Conservation (phyloP, 1,140 invertebrate genomes). For the Ceratosolen fusciceps region DNA sequence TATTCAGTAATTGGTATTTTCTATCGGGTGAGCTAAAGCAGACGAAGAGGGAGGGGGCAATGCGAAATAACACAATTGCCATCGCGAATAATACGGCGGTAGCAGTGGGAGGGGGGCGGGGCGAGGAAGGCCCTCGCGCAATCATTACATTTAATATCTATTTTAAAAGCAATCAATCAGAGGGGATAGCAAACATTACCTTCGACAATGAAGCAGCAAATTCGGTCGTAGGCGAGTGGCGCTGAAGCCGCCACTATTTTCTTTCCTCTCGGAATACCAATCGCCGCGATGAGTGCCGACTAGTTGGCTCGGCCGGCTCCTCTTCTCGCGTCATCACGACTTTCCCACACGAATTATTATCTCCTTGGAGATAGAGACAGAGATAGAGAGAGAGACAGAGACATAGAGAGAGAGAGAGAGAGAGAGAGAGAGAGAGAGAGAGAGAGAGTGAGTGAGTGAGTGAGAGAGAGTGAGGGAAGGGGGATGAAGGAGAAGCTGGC, state of each 20-base stretch:
- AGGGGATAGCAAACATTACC: neutral
- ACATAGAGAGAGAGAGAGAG: neutral
- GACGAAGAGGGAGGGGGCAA: neutral
- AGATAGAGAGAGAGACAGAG: neutral
- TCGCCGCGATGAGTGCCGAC: neutral
- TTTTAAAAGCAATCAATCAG: constrained; percentile 18
- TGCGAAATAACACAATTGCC: neutral
- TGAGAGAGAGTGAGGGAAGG: too few species aligned
- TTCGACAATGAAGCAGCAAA: constrained; percentile 1
- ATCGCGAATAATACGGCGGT: neutral
- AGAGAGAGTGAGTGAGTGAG: neutral
- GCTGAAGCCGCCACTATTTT: neutral
- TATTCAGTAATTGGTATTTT: neutral
- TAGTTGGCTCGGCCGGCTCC: too few species aligned
- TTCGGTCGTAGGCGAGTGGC: neutral
- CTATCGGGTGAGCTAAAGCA: too few species aligned
- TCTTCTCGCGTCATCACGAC: too few species aligned
- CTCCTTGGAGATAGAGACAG: neutral
- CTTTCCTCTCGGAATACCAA: constrained; percentile 11
- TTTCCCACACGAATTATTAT: constrained; percentile 15
- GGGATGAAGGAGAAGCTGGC: too few species aligned
- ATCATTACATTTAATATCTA: constrained; percentile 19
- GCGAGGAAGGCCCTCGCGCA: neutral
- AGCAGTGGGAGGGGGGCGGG: neutral
- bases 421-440: neutral